phyloP scores from a whole-genome alignment of 1,140 invertebrate genomes.

The Asobara japonica region DNA sequence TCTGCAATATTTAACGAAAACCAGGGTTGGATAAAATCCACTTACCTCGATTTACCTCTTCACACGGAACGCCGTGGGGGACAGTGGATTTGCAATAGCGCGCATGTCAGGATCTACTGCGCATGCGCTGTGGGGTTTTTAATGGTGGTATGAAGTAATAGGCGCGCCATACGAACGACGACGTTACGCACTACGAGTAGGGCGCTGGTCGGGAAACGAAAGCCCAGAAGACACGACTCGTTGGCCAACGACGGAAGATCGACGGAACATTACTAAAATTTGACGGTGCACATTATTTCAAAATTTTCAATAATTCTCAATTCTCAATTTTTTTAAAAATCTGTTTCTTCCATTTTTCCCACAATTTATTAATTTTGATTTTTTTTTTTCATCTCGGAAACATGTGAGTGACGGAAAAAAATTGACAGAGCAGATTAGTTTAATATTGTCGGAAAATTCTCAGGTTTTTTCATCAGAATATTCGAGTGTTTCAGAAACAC shows the following conservation, averaged over 20 bases:
- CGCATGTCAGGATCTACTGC: slow-evolving; percentile 42
- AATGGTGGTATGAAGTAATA: slow-evolving; percentile 58
- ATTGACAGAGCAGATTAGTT: too few relatives aligned
- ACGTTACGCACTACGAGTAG: slow-evolving; percentile 66
- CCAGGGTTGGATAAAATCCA: too few relatives aligned
- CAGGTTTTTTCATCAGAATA: too few relatives aligned
- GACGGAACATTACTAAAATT: slow-evolving; percentile 31
- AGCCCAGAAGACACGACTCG: slow-evolving; percentile 50
- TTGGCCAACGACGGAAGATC: slow-evolving; percentile 36
- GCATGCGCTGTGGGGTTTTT: slow-evolving; percentile 56
- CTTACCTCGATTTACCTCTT: not conserved
- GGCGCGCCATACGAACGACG: slow-evolving; percentile 66
- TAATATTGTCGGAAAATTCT: not conserved
- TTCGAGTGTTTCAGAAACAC: too few relatives aligned
- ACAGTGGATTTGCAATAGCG: not conserved
- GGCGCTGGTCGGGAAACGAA: slow-evolving; percentile 66
- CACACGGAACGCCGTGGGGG: not conserved
- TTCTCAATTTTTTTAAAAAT: too few relatives aligned
- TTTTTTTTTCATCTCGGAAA: not conserved
- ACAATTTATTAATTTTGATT: slow-evolving; percentile 26
- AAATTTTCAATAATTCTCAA: too few relatives aligned
- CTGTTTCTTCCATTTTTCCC: too few relatives aligned
- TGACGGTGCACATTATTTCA: slow-evolving; percentile 32
- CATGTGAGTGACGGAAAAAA: not conserved
- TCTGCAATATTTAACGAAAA: too few relatives aligned